Conservation (phyloP, 2,113 vertebrate genomes). For the Chionodraco myersi region DNA sequence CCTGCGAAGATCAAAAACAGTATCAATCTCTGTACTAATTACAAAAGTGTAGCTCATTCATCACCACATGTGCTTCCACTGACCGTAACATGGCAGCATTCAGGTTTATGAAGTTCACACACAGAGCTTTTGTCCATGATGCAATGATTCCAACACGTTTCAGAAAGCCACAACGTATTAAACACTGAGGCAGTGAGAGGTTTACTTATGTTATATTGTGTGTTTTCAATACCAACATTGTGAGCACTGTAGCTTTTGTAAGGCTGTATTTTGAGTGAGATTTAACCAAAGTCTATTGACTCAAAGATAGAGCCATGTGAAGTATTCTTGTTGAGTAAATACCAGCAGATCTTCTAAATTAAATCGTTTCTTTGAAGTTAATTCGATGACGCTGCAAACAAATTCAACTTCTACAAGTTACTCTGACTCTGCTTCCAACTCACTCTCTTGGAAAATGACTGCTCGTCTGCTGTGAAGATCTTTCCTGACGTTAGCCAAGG, state of each 20-base stretch:
- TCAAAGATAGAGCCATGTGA: neutral
- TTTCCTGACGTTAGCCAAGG: neutral
- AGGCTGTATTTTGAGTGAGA: neutral
- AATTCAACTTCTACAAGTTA: neutral
- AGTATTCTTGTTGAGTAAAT: neutral
- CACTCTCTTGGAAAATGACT: neutral
- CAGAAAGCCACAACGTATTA: no score
- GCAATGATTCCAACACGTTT: slow-evolving; percentile 32
- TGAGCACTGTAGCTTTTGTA: neutral
- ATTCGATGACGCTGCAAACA: neutral
- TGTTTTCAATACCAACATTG: neutral
- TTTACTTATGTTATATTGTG: neutral
- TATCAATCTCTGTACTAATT: neutral
- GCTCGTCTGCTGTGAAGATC: neutral
- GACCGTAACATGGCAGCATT: slow-evolving; percentile 2
- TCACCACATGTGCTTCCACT: slow-evolving; percentile 48
- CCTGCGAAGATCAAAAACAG: slow-evolving; percentile 34
- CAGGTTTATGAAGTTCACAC: slow-evolving; percentile 15
- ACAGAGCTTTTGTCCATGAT: slow-evolving; percentile 22
- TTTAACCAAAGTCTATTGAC: neutral
- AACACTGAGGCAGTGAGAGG: no score
- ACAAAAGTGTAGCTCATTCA: slow-evolving; percentile 48
- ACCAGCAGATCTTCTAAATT: neutral
- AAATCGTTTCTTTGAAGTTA: neutral
- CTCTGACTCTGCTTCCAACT: neutral